A percentile compares a stretch with the other conserved stretches of the same genome.
Evolutionary conservation across 2,888 invertebrate species (phyloP).

Genomic region (Drosophila buzzatii): DNA sequence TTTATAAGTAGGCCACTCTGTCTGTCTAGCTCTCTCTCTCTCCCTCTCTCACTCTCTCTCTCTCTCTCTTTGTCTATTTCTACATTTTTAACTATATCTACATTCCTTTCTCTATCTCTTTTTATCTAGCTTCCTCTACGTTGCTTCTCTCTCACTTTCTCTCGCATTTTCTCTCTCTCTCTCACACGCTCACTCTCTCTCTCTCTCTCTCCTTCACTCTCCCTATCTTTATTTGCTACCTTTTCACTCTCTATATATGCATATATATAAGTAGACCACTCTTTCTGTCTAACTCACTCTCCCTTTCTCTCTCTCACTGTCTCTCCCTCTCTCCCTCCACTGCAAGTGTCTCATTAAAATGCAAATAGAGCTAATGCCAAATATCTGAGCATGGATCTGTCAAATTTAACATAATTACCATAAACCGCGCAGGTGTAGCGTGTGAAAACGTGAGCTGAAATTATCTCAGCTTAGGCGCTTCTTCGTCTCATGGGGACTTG

Average conservation of each 20-base stretch:
- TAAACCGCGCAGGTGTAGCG: slow-evolving; percentile 35
- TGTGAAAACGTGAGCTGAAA: slow-evolving; percentile 49
- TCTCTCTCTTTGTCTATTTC: neutral
- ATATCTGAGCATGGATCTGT: slow-evolving; percentile 11
- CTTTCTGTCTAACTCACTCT: neutral
- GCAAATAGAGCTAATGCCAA: slow-evolving; percentile 5
- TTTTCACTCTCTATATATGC: neutral
- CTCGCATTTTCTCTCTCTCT: neutral
- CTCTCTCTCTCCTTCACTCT: too few species aligned
- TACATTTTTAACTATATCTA: neutral
- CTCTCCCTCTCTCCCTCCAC: neutral
- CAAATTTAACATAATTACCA: slow-evolving; percentile 36
- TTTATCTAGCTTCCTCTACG: neutral
- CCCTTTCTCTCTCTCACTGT: neutral
- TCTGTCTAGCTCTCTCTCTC: neutral
- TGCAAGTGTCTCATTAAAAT: neutral
- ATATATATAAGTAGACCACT: neutral
- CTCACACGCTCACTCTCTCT: too few species aligned
- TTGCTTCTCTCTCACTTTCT: neutral
- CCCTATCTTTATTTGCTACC: neutral
- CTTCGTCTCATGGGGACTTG: slow-evolving; percentile 1
- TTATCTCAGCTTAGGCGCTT: slow-evolving; percentile 27
- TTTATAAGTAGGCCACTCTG: neutral
- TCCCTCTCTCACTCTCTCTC: neutral
- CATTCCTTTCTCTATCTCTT: neutral